A percentile compares a stretch with the other conserved stretches of the same genome.
These are phyloP conservation scores for Peromyscus melanophrys DNA, from an alignment of 2,797 vertebrate species.

Conservation along the genomic window DNA sequence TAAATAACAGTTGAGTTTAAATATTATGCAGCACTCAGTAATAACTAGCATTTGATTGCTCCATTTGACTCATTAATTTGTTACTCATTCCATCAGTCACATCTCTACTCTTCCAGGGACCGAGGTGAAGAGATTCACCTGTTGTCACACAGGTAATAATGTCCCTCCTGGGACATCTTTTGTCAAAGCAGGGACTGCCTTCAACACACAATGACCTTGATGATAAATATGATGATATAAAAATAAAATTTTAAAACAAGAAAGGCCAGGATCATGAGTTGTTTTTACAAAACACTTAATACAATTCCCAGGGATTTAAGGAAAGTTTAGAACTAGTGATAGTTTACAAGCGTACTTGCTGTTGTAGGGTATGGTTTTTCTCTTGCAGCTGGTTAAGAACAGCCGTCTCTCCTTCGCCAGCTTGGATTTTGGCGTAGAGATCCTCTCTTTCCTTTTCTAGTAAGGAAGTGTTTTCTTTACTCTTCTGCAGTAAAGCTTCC, in stretches of 20 bases:
- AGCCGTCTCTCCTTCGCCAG: slow-evolving; percentile 98
- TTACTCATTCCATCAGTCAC: slow-evolving; percentile 17
- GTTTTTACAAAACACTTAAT: slow-evolving; percentile 30
- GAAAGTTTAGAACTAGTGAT: not conserved
- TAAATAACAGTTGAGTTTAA: slow-evolving; percentile 27
- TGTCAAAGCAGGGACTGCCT: slow-evolving; percentile 41
- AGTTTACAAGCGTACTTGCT: slow-evolving; percentile 91
- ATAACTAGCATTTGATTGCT: slow-evolving; percentile 37
- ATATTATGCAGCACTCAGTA: slow-evolving; percentile 42
- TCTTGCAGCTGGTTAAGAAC: slow-evolving; percentile 98
- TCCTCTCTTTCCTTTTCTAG: slow-evolving; percentile 98
- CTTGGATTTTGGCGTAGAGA: slow-evolving; percentile 98
- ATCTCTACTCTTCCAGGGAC: slow-evolving; percentile 32
- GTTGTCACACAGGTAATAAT: not conserved
- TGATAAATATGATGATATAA: slow-evolving; percentile 16
- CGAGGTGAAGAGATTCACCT: not conserved
- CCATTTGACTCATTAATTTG: slow-evolving; percentile 29
- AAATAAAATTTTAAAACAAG: slow-evolving; percentile 68
- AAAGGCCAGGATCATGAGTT: slow-evolving; percentile 4
- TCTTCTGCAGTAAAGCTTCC: slow-evolving; percentile 98
- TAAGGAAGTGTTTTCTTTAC: slow-evolving; percentile 96
- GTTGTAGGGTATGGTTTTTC: slow-evolving; percentile 96
- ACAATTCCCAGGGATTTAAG: not conserved
- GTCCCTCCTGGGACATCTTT: slow-evolving; percentile 19
- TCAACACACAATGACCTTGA: not conserved